Evolutionary conservation across 2,797 vertebrate genomes (phyloP).

Genomic region (Periparus ater): DNA sequence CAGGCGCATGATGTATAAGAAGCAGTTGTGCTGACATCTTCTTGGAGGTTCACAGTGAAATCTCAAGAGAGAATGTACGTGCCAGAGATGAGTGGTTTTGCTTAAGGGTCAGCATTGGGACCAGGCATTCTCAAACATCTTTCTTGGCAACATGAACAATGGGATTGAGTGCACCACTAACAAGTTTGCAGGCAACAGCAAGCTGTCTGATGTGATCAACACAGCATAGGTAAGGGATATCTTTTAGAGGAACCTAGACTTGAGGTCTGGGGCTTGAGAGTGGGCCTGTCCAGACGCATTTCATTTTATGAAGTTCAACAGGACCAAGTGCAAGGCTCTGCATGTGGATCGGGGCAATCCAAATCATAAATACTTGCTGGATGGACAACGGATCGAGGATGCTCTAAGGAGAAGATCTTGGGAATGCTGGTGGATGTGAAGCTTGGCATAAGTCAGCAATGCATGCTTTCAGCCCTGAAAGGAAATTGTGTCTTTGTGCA

Average conservation of each 20-base stretch:
- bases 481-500: neutral
- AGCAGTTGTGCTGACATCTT: neutral
- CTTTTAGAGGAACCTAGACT: neutral
- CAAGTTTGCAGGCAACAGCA: neutral
- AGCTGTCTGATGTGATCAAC: neutral
- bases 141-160: neutral
- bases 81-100: neutral
- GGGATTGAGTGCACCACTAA: neutral
- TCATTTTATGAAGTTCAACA: neutral
- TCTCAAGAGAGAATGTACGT: neutral
- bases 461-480: neutral
- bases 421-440: neutral
- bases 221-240: accelerated
- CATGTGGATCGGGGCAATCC: accelerated
- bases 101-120: too few relatives aligned
- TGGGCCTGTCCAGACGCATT: neutral
- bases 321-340: neutral
- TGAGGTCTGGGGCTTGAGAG: neutral
- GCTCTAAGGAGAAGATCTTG: neutral
- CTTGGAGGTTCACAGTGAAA: neutral
- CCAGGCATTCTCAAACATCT: neutral
- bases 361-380: neutral
- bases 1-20: neutral
- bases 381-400: neutral
- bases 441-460: neutral